Conservation (phyloP, 2,888 invertebrate species). For the Chloroclysta siterata region DNA sequence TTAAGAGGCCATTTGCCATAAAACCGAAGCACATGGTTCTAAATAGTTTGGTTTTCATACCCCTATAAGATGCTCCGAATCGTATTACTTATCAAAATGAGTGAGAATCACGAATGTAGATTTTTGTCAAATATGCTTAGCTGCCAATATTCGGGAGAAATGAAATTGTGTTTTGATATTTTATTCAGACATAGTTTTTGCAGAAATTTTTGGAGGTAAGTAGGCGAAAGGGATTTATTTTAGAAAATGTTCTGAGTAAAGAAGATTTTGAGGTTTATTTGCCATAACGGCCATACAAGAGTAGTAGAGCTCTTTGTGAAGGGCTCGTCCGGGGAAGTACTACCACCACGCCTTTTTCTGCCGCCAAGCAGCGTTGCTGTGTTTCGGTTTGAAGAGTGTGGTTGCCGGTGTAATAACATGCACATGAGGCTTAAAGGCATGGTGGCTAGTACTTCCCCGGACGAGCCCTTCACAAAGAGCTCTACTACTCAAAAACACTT, state of each 20-base stretch:
- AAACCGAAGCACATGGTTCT: conserved; percentile 29
- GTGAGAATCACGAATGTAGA: conserved; percentile 60
- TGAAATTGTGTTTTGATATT: conserved; percentile 29
- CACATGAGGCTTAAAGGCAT: no score
- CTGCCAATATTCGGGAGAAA: conserved; percentile 49
- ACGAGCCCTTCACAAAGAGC: no score
- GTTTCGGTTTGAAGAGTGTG: no score
- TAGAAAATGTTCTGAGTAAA: neutral
- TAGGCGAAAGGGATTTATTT: neutral
- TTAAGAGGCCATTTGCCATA: conserved; percentile 17
- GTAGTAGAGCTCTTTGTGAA: no score
- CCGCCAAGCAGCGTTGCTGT: no score
- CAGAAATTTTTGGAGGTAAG: conserved; percentile 1
- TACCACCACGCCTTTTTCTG: no score
- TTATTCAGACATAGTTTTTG: conserved; percentile 24
- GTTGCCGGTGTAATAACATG: no score
- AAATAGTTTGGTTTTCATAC: conserved; percentile 42
- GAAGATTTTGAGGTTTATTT: no score
- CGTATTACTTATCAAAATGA: conserved; percentile 61
- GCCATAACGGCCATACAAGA: no score
- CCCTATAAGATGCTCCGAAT: conserved; percentile 54
- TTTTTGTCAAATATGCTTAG: conserved; percentile 55
- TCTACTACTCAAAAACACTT: no score
- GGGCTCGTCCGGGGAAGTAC: no score
- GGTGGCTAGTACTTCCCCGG: no score